Base-by-base conservation (phyloP, 2,888 invertebrate species). In the Eristalis tenax region DNA sequence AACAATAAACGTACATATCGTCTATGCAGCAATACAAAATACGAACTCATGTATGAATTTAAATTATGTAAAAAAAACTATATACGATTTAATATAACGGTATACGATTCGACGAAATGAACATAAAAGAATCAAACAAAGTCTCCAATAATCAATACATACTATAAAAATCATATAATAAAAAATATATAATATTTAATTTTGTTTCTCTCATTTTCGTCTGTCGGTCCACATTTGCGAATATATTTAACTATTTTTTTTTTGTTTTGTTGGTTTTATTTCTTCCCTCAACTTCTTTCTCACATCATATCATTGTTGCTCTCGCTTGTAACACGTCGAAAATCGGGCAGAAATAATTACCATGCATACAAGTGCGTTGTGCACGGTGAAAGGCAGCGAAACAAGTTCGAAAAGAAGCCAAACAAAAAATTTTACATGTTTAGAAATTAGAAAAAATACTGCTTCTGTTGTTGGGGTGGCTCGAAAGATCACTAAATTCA, bases 401-500 rank as follows among this genome's bases (percentile, higher is more conserved):
- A 68, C 13, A 50, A 23, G 15, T 15, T 23, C 6, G 64, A 59
- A 56, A 66, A 32, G 8, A 32, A 32, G 32, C 32, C 1, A 1
- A 32, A 10, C 10, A 32, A 32, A 32, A 64, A 22, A 61, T 40
- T 26, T 71, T 5, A 70, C 18, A 32, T 23, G 65, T 11, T 59
- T 50, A 79, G 74, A 80, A 70, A 76, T 65, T 81, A 71, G 59
- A 81, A 82, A n/a, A 80, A 87, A 87, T 83, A 87, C 83, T 87
- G 83, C 74, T 87, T 79, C 82, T 87, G 75, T 83, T 76, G 83
- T 75, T 87, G 87, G 71, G 76, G 70, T 87, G 87, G 65, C 73
- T 87, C 83, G 79, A 40, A 83, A 79, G 79, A 87, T 83, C 83
- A 83, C 87, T 83, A 80, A 83, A 87, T 83, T 69, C 78, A 76